Evolutionary conservation across 37 sponge, comb jelly and placozoan genomes (phyloP), one percentile per base, ranked within the genome.

Genomic region (Chondrilla cf. caribensis): DNA sequence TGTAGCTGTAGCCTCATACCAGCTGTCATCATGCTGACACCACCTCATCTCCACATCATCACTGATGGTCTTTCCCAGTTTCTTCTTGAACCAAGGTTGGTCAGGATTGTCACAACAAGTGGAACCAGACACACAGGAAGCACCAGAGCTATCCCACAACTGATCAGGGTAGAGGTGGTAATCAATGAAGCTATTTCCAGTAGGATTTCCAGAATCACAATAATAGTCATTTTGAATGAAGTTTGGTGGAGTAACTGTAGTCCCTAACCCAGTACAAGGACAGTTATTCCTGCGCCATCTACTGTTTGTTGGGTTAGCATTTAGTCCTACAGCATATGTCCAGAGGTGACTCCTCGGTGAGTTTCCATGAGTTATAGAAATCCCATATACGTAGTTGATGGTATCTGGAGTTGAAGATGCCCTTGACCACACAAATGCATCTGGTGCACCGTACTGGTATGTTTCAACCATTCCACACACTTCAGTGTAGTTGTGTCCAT

Each of bases 391-490:
- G 37, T 68, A 19, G 32, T 55, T 17, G 17, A 55, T 55, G 11
- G 57, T 19, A 11, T 68, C 36, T 35, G 36, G 32, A 35, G 36
- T 33, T 35, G 25, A 29, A 3, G 37, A 29, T 26, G 3, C 60
- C 3, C 25, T 59, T 59, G 60, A 59, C 25, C 2, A 26, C 22
- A 2, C 4, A 68, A 68, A 68, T 21, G 31, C 32, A 29, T 68
- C 37, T 37, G 32, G 26, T 21, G 26, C 5, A 1, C 76, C 76
- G 15, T n/a, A 73, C 44, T 73, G 76, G 40, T 73, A 73, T 73
- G 76, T 43, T 21, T 73, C 44, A 7, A 73, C 43, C 76, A 40
- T 73, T 22, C 76, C 76, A 40, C 76, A 73, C 24, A 73, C 76
- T 73, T 37, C n/a, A 15, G 76, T 36, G 36, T 73, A 73, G 1